phyloP scores from a whole-genome alignment of 2,888 invertebrate species.

The Drosophila paramelanica region DNA sequence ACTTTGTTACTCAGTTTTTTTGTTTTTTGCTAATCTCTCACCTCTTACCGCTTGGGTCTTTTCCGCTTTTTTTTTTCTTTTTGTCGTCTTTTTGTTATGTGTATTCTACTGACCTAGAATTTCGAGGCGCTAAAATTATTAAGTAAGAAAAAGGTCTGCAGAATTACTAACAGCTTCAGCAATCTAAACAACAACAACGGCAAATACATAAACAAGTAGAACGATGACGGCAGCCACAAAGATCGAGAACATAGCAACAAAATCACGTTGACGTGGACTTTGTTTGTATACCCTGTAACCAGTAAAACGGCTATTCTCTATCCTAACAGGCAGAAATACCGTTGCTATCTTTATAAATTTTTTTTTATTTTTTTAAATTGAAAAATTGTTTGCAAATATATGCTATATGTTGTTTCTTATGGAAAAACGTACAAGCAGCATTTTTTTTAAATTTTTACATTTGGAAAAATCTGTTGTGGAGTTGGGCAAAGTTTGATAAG shows the following conservation, averaged over 20 bases:
- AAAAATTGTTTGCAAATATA: too few relatives aligned
- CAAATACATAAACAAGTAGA: constrained; percentile 1
- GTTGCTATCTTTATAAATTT: too few relatives aligned
- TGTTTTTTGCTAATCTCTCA: neutral
- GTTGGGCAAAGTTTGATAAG: too few relatives aligned
- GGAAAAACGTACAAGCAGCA: too few relatives aligned
- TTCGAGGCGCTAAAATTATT: constrained; percentile 35
- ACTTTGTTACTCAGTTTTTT: constrained; percentile 23
- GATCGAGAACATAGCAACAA: constrained; percentile 26
- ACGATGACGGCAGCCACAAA: constrained; percentile 1
- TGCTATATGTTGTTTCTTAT: too few relatives aligned
- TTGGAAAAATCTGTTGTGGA: too few relatives aligned
- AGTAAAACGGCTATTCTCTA: neutral
- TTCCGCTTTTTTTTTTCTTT: neutral
- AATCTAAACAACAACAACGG: constrained; percentile 10
- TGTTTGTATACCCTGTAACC: neutral
- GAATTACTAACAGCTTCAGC: constrained; percentile 24
- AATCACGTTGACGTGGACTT: constrained; percentile 8
- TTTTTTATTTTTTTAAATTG: too few relatives aligned
- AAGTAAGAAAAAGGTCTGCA: constrained; percentile 37
- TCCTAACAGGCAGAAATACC: too few relatives aligned
- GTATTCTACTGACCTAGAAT: constrained; percentile 72
- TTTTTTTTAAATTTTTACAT: too few relatives aligned
- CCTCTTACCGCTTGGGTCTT: neutral
- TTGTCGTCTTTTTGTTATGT: constrained; percentile 19